Evolutionary conservation across 2,797 vertebrate species (phyloP).

Genomic region (Silurus lanzhouensis): DNA sequence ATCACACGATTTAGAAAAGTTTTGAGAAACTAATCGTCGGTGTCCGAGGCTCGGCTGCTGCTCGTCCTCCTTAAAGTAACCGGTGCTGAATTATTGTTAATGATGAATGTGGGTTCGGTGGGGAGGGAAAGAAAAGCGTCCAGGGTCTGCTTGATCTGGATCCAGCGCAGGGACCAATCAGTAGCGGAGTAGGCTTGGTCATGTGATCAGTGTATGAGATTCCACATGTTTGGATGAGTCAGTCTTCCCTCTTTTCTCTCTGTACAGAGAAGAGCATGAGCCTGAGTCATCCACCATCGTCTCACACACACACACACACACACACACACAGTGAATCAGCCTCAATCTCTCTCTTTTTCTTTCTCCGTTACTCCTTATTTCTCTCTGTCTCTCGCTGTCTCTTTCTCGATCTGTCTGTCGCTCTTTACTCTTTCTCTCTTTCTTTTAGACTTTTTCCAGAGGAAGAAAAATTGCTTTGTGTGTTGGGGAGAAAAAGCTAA

Average conservation of each 20-base stretch:
- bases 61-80: too few species aligned
- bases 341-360: constrained; percentile 42
- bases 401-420: constrained; percentile 47
- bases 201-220: constrained; percentile 92
- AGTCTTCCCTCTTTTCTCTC: constrained; percentile 78
- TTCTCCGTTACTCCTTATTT: constrained; percentile 60
- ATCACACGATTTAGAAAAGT: not conserved
- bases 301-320: constrained; percentile 38
- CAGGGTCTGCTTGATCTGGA: not conserved
- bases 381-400: constrained; percentile 19
- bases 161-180: constrained; percentile 26
- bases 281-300: constrained; percentile 67
- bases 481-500: constrained; percentile 14
- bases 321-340: constrained; percentile 6
- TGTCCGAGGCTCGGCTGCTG: not conserved
- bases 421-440: constrained; percentile 35
- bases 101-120: not conserved
- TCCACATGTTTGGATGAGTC: constrained; percentile 89
- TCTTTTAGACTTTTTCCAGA: constrained; percentile 54
- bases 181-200: constrained; percentile 71
- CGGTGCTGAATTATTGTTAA: not conserved
- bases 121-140: not conserved
- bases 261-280: constrained; percentile 46
- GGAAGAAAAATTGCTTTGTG: constrained; percentile 39
- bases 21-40: not conserved